These are phyloP conservation scores for Zeugodacus cucurbitae DNA, from an alignment of 1,140 invertebrate genomes.

Conservation along the genomic window DNA sequence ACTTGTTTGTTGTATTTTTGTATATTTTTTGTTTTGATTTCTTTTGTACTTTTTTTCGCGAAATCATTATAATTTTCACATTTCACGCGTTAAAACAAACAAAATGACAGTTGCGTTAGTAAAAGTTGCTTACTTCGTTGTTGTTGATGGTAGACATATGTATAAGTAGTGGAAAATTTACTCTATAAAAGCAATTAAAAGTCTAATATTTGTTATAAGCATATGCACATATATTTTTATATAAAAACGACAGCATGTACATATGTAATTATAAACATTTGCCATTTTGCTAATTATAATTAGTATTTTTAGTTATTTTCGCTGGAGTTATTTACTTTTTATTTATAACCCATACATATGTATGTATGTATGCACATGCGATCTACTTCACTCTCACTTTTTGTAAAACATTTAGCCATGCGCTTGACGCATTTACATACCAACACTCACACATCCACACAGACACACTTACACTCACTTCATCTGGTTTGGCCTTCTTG, in stretches of 20 bases:
- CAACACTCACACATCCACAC: not conserved
- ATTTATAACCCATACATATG: too few species aligned
- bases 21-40: not conserved
- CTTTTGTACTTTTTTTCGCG: not conserved
- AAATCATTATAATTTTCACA: constrained; percentile 9
- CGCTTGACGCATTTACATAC: not conserved
- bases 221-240: too few species aligned
- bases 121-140: not conserved
- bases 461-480: not conserved
- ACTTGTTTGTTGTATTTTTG: too few species aligned
- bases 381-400: not conserved
- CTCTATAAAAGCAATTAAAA: too few species aligned
- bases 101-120: not conserved
- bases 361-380: too few species aligned
- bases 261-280: too few species aligned
- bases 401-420: not conserved
- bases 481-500: not conserved
- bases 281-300: too few species aligned
- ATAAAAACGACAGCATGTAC: too few species aligned
- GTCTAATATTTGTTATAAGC: too few species aligned
- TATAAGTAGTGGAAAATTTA: too few species aligned
- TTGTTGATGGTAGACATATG: not conserved
- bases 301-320: not conserved
- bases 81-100: not conserved
- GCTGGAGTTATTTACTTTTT: not conserved